Evolutionary conservation across 2,797 vertebrate species (phyloP), one percentile per base, ranked within the genome.

Genomic region (Coracias cyanogaster): DNA sequence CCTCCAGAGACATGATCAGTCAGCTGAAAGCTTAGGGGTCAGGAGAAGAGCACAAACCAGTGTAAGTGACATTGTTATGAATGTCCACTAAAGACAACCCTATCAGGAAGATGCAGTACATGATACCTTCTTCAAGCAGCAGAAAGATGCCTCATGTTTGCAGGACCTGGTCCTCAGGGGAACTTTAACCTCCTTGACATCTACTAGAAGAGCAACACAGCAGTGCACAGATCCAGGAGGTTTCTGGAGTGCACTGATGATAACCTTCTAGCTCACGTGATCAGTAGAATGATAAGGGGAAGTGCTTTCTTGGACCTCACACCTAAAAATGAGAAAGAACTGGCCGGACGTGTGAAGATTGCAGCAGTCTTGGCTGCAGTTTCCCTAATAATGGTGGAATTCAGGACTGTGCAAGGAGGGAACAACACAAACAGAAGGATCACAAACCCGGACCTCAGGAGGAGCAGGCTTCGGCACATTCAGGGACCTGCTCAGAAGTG

Each of bases 261-360:
- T 37, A 24, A 62, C 16, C 51, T 55, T 17, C 15, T 67, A 35
- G 29, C 28, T 41, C 10, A 12, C 1, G 2, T 81, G 51, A 52
- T 74, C 1, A 2, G 6, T 85, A 54, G 71, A 12, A 1, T n/a
- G 10, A 15, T 41, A 29, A 54, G 7, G 1, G 1, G 5, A 41
- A 10, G 20, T 52, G 29, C 20, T 65, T 61, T 89, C 46, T 66
- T 77, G 54, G 55, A 35, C 35, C 12, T 73, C 7, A 5, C 25
- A 4, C 21, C 80, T 83, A 73, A 0, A 49, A 46, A 20, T 25
- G 24, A 52, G 28, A 49, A 95, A 41, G 39, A 79, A 37, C 48
- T 45, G 39, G 6, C 6, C 13, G 43, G 22, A 22, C 19, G 12
- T 7, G 2, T 66, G 55, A 73, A 66, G 45, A 17, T 4, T 66